Conservation (phyloP, 2,797 vertebrate species). For the Ptychobarbus kaznakovi region DNA sequence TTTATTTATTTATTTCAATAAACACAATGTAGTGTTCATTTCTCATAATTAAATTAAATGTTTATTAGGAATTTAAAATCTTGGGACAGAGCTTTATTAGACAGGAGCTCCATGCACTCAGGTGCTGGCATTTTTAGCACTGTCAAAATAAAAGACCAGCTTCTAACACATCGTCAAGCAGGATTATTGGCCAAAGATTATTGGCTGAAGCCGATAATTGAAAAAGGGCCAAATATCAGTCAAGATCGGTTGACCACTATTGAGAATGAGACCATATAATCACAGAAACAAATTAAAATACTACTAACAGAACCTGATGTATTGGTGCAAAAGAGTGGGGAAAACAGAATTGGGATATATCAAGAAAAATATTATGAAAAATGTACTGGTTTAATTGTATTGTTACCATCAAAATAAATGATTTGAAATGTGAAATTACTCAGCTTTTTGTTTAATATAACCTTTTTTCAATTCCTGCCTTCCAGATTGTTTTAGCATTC, state of each 20-base stretch:
- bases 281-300: not conserved
- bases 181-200: not conserved
- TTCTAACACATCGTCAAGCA: not conserved
- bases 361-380: not conserved
- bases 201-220: not conserved
- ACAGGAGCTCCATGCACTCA: not conserved
- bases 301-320: not conserved
- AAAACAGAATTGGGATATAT: not conserved
- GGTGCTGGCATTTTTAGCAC: not conserved
- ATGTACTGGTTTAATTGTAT: not conserved
- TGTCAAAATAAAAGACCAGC: not conserved
- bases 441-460: not conserved
- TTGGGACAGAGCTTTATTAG: not conserved
- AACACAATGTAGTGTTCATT: not conserved
- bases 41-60: not conserved
- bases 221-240: not conserved
- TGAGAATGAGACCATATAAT: not conserved
- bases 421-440: not conserved
- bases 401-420: not conserved
- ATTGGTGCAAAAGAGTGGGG: not conserved
- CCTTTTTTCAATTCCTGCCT: not conserved
- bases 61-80: not conserved
- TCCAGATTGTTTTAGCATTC: not conserved
- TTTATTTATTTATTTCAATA: not conserved
- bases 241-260: not conserved